These are phyloP conservation scores for Chromoteleia sp. DNA, from an alignment of 2,888 invertebrate species.

Conservation along the genomic window DNA sequence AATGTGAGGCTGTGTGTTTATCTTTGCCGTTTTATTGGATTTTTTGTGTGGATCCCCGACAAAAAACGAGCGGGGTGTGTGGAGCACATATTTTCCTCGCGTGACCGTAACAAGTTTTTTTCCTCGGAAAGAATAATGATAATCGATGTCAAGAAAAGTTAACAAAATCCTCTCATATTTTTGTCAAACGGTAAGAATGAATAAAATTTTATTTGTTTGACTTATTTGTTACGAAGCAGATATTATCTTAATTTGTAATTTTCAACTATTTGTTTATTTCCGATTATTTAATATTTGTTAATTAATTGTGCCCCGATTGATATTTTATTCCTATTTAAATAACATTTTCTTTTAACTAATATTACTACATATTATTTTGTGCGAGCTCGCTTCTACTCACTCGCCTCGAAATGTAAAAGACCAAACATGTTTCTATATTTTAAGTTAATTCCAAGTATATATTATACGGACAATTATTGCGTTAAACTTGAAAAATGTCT, in stretches of 20 bases:
- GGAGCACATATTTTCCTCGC: slow-evolving; percentile 58
- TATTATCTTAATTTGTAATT: slow-evolving; percentile 9
- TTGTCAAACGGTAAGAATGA: slow-evolving; percentile 20
- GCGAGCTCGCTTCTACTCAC: too few species aligned
- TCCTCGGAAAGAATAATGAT: slow-evolving; percentile 46
- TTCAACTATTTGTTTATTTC: neutral
- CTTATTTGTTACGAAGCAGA: too few species aligned
- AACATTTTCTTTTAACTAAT: too few species aligned
- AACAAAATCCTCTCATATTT: slow-evolving; percentile 42
- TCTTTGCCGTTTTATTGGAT: slow-evolving; percentile 58
- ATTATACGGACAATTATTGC: too few species aligned
- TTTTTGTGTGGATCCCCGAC: slow-evolving; percentile 42
- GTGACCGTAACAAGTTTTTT: slow-evolving; percentile 51
- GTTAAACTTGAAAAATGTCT: too few species aligned
- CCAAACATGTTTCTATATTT: too few species aligned
- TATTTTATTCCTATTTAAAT: too few species aligned
- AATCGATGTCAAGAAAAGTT: slow-evolving; percentile 57
- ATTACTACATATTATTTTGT: too few species aligned
- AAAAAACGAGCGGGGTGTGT: slow-evolving; percentile 52
- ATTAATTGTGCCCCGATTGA: too few species aligned
- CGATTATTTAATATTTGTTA: slow-evolving; percentile 14
- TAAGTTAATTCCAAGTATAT: too few species aligned
- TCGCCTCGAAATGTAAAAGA: too few species aligned
- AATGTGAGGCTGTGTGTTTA: slow-evolving; percentile 47
- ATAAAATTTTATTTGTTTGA: too few species aligned